phyloP scores from a whole-genome alignment of 2,113 vertebrate species.

The Megaceryle torquata region DNA sequence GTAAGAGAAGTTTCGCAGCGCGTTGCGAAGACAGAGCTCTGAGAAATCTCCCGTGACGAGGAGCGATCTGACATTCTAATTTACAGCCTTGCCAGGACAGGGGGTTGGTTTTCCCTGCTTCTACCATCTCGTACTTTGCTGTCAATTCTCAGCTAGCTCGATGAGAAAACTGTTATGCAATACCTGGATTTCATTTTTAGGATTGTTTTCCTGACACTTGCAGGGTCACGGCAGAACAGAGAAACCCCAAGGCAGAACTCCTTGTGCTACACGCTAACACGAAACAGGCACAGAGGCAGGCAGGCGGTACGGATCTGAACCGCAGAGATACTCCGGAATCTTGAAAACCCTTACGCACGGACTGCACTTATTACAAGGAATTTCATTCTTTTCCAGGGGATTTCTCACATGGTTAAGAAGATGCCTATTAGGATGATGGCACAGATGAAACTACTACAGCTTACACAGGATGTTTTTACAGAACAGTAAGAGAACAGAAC shows the following conservation, averaged over 20 bases:
- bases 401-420: neutral
- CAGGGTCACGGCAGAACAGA: neutral
- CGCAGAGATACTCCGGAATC: neutral
- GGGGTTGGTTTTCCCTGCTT: neutral
- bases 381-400: neutral
- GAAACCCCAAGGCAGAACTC: neutral
- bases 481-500: neutral
- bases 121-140: neutral
- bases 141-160: neutral
- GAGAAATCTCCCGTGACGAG: neutral
- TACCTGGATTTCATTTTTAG: neutral
- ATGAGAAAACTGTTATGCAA: neutral
- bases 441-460: neutral
- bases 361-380: neutral
- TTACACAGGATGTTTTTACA: neutral
- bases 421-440: neutral
- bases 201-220: neutral
- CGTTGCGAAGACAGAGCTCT: neutral
- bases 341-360: neutral
- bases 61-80: neutral
- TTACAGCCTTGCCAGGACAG: neutral
- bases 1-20: neutral
- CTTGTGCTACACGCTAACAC: neutral
- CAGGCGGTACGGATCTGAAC: neutral
- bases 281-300: neutral